phyloP scores from a whole-genome alignment of 2,888 invertebrate species.

The Phengaris alcon region DNA sequence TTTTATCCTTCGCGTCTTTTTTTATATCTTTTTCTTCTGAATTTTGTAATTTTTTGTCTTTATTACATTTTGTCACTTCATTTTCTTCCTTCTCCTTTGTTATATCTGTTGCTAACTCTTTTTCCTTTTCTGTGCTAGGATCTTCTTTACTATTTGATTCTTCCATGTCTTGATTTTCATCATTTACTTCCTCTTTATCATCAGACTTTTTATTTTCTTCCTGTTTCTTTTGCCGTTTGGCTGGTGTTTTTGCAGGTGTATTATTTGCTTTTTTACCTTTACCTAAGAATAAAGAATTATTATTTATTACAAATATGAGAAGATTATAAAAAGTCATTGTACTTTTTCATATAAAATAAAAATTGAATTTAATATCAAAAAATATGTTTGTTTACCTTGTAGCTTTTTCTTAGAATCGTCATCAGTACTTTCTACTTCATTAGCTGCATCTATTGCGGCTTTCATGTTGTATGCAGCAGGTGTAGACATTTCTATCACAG shows the following conservation, averaged over 20 bases:
- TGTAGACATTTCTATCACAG: conserved; percentile 53
- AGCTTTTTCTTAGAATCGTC: conserved; percentile 54
- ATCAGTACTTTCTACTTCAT: conserved; percentile 46
- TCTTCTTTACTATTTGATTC: conserved; percentile 36
- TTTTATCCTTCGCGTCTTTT: conserved; percentile 36
- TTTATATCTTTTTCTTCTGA: conserved; percentile 35
- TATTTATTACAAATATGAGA: not conserved
- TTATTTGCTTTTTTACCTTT: conserved; percentile 55
- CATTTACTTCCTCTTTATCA: conserved; percentile 33
- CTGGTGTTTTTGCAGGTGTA: conserved; percentile 48
- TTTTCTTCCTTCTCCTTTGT: conserved; percentile 35
- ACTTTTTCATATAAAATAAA: not conserved
- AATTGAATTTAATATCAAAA: not conserved
- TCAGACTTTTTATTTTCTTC: conserved; percentile 51
- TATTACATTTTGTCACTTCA: conserved; percentile 41
- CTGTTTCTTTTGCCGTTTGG: conserved; percentile 60
- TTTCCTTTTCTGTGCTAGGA: conserved; percentile 34
- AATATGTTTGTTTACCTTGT: conserved; percentile 46
- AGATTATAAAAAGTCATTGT: not conserved
- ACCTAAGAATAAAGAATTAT: conserved; percentile 37
- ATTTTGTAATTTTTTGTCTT: conserved; percentile 37
- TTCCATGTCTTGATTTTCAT: conserved; percentile 25
- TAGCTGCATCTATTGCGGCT: conserved; percentile 56
- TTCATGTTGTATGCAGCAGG: conserved; percentile 59
- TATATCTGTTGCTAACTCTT: conserved; percentile 28